Evolutionary conservation across 1,140 invertebrate species (phyloP).

Genomic region (Lepidotrigona ventralis): DNA sequence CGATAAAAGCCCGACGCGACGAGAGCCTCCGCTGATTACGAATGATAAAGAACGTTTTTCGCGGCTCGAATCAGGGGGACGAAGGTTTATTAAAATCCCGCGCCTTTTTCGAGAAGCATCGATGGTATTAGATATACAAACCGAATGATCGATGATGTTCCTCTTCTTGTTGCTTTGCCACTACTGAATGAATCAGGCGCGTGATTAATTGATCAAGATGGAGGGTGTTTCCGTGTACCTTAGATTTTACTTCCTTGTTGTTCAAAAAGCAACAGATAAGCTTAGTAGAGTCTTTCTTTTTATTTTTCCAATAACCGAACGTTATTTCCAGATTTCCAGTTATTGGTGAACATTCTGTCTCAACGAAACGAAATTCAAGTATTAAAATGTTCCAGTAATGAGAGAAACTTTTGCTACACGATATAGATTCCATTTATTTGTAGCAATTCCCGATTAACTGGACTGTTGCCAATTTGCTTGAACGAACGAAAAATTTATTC

Average conservation of each 20-base stretch:
- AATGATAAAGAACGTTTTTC: slow-evolving; percentile 29
- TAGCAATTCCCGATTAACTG: too few relatives aligned
- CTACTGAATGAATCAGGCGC: neutral
- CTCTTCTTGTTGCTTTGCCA: neutral
- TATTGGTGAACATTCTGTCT: too few relatives aligned
- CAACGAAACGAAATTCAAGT: too few relatives aligned
- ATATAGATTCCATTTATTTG: too few relatives aligned
- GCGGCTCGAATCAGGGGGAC: neutral
- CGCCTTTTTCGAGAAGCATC: neutral
- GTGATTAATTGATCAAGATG: neutral
- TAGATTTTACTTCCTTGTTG: neutral
- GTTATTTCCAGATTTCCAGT: too few relatives aligned
- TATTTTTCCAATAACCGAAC: too few relatives aligned
- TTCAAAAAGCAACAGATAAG: too few relatives aligned
- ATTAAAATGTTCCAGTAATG: too few relatives aligned
- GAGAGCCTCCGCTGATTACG: neutral
- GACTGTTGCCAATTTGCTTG: too few relatives aligned
- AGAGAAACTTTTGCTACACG: too few relatives aligned
- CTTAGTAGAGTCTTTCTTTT: too few relatives aligned
- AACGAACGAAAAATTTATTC: too few relatives aligned
- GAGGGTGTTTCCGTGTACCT: neutral
- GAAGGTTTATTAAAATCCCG: slow-evolving; percentile 43
- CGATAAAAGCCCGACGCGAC: slow-evolving; percentile 28
- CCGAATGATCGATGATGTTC: neutral
- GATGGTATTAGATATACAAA: neutral